phyloP scores from a whole-genome alignment of 2,113 vertebrate genomes.

The Caranx ignobilis region DNA sequence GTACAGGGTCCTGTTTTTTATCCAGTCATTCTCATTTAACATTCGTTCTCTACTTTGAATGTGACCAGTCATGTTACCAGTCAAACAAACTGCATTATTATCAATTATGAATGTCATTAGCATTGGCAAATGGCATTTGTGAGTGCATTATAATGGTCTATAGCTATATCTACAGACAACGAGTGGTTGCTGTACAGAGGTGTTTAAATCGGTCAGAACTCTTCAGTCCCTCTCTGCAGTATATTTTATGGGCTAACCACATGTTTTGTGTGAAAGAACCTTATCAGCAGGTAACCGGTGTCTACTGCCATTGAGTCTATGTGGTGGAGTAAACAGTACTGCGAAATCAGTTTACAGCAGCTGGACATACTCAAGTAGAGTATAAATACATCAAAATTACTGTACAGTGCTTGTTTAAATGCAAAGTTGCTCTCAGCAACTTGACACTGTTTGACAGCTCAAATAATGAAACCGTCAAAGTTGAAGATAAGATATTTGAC shows the following conservation, averaged over 20 bases:
- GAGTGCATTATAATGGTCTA: constrained; percentile 15
- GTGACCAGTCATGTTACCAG: constrained; percentile 42
- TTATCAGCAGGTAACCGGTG: not conserved
- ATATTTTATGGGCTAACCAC: not conserved
- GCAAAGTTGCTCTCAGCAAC: not conserved
- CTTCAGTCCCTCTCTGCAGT: not conserved
- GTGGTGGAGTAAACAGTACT: not conserved
- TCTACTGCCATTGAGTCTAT: constrained; percentile 3
- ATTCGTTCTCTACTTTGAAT: constrained; percentile 45
- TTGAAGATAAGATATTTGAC: not conserved
- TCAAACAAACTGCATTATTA: constrained; percentile 45
- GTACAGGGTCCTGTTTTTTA: constrained; percentile 21
- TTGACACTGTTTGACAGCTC: not conserved
- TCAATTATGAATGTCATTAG: constrained; percentile 63
- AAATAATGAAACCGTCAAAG: not conserved
- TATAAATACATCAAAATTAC: not conserved
- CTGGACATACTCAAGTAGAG: not conserved
- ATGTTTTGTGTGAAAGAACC: not conserved
- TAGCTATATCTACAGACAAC: constrained; percentile 4
- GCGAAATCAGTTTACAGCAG: not conserved
- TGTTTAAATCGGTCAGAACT: not conserved
- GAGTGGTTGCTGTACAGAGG: not conserved
- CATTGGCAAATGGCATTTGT: constrained; percentile 27
- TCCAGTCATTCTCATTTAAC: constrained; percentile 48
- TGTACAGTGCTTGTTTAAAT: not conserved